These are phyloP conservation scores for Nasonia oneida DNA, from an alignment of 2,888 invertebrate genomes.

Conservation along the genomic window DNA sequence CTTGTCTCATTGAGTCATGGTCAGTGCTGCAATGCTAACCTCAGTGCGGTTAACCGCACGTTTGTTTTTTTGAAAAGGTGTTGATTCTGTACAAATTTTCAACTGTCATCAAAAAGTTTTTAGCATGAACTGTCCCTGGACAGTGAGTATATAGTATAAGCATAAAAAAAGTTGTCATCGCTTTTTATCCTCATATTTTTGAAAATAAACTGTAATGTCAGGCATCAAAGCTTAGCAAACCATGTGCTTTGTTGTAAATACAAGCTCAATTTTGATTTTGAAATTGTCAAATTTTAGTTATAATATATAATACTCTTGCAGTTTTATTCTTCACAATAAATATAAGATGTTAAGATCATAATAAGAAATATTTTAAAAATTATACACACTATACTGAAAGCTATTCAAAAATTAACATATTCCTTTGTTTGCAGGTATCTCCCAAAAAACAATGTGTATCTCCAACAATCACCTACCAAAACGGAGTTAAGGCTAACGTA, in stretches of 20 bases:
- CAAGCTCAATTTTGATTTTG: not conserved
- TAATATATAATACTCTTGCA: not conserved
- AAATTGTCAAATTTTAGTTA: not conserved
- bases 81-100: constrained; percentile 16
- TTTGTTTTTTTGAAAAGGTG: constrained; percentile 4
- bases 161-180: not conserved
- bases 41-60: constrained; percentile 28
- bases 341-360: not conserved
- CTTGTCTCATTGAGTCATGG: not conserved
- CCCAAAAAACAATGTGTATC: constrained; percentile 73
- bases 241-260: constrained; percentile 28
- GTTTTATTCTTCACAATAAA: not conserved
- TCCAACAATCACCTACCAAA: constrained; percentile 68
- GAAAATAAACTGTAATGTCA: not conserved
- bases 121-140: constrained; percentile 41
- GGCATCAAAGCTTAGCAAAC: not conserved
- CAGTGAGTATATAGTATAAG: constrained; percentile 42
- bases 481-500: constrained; percentile 67
- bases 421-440: constrained; percentile 69
- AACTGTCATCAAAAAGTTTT: constrained; percentile 24
- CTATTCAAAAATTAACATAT: not conserved
- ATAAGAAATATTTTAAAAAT: not conserved
- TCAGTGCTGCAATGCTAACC: constrained; percentile 10
- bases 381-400: not conserved
- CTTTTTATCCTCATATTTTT: not conserved